phyloP scores from a whole-genome alignment of 1,140 invertebrate species.

The Elymnias hypermnestra region DNA sequence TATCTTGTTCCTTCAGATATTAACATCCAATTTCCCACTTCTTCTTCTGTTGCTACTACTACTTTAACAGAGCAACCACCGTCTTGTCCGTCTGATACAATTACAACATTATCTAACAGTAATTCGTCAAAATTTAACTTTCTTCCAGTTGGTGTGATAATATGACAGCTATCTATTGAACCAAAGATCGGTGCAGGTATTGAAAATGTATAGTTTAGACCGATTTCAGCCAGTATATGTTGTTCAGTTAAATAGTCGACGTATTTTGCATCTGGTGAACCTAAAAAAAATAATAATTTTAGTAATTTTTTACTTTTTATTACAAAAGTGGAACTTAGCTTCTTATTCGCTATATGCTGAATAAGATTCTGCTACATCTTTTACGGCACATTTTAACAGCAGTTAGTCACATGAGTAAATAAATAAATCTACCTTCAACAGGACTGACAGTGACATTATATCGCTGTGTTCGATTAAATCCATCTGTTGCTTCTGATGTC shows the following conservation, averaged over 20 bases:
- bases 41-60: conserved; percentile 22
- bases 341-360: too few species aligned
- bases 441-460: conserved; percentile 28
- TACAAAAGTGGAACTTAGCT: too few species aligned
- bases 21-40: conserved; percentile 41
- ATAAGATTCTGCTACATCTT: too few species aligned
- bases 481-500: conserved; percentile 6
- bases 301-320: too few species aligned
- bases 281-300: too few species aligned
- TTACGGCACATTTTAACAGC: too few species aligned
- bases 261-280: conserved; percentile 11
- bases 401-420: too few species aligned
- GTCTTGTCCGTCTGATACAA: conserved; percentile 9
- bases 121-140: conserved; percentile 24
- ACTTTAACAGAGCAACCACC: conserved; percentile 35
- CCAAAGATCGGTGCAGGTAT: conserved; percentile 21
- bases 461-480: conserved; percentile 1
- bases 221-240: conserved; percentile 28
- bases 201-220: conserved; percentile 21
- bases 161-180: conserved; percentile 27
- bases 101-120: conserved; percentile 23
- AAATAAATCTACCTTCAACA: too few species aligned
- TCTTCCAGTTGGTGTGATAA: conserved; percentile 30
- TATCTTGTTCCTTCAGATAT: conserved; percentile 25
- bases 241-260: conserved; percentile 24